These are phyloP conservation scores for Cephus pygmeus DNA, from an alignment of 2,888 invertebrate genomes.

Conservation along the genomic window DNA sequence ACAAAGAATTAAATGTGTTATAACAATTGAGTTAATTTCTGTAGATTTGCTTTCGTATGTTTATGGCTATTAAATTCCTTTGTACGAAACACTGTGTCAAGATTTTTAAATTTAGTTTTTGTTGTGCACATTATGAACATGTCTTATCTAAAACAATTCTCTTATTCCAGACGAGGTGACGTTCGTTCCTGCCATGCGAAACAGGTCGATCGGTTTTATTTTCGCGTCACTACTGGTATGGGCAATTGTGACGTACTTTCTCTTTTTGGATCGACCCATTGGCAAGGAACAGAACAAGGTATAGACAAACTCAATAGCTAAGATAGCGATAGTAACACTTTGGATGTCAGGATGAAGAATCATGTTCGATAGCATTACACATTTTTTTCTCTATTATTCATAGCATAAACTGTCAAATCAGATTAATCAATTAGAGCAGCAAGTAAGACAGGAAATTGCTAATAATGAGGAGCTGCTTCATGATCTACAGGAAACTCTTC, in stretches of 20 bases:
- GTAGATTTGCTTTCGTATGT: not conserved
- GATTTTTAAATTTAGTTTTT: not conserved
- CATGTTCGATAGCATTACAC: not conserved
- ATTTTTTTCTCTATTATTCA: slow-evolving; percentile 1
- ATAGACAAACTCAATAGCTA: not conserved
- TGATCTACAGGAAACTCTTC: slow-evolving; percentile 39
- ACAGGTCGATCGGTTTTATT: slow-evolving; percentile 59
- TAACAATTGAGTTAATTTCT: not conserved
- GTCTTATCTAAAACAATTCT: not conserved
- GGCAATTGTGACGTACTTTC: slow-evolving; percentile 70
- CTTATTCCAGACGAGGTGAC: slow-evolving; percentile 52
- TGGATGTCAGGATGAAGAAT: not conserved
- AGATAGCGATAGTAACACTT: not conserved
- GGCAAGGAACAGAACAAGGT: slow-evolving; percentile 58
- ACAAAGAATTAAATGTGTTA: not conserved
- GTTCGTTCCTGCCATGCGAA: slow-evolving; percentile 60
- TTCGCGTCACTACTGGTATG: slow-evolving; percentile 68
- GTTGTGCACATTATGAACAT: not conserved
- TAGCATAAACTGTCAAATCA: slow-evolving; percentile 48
- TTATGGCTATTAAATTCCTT: not conserved
- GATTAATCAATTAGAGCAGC: slow-evolving; percentile 48
- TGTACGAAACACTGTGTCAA: not conserved
- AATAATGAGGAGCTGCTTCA: slow-evolving; percentile 49
- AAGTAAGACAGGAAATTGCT: slow-evolving; percentile 50
- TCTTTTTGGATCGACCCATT: slow-evolving; percentile 67